These are phyloP conservation scores for Myanophis thanlyinensis DNA, from an alignment of 2,113 vertebrate species.

Conservation along the genomic window DNA sequence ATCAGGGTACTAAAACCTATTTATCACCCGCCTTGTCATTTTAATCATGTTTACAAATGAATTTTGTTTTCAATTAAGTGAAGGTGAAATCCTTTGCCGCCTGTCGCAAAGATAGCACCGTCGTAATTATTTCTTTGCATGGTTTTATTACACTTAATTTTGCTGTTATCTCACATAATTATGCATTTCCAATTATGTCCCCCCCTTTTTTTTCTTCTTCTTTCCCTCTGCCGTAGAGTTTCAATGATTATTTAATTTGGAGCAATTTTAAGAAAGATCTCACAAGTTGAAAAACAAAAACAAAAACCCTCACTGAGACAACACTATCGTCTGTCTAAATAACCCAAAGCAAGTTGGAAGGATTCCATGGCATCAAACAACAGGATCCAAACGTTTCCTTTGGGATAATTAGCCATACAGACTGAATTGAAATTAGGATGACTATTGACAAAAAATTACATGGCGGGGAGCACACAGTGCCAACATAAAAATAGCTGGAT, in stretches of 20 bases:
- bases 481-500: not conserved
- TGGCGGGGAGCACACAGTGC: not conserved
- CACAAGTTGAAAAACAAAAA: not conserved
- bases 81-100: slow-evolving; percentile 13
- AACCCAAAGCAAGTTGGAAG: not conserved
- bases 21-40: slow-evolving; percentile 1
- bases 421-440: not conserved
- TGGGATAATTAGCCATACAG: not conserved
- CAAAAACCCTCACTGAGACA: not conserved
- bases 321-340: not conserved
- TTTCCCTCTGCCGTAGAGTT: not conserved
- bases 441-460: not conserved
- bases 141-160: slow-evolving; percentile 41
- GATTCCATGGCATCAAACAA: not conserved
- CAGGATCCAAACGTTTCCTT: not conserved
- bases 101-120: slow-evolving; percentile 1
- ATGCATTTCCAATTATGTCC: slow-evolving; percentile 34
- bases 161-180: slow-evolving; percentile 39
- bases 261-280: slow-evolving; percentile 24
- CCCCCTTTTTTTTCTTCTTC: not conserved
- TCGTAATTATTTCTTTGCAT: slow-evolving; percentile 29
- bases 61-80: slow-evolving; percentile 32
- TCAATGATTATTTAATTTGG: slow-evolving; percentile 33
- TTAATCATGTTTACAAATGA: slow-evolving; percentile 21
- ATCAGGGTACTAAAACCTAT: not conserved